Percentiles rank a stretch among this genome's conserved stretches.
Conservation (phyloP, 2,113 vertebrate species). For the Nipponia nippon region DNA sequence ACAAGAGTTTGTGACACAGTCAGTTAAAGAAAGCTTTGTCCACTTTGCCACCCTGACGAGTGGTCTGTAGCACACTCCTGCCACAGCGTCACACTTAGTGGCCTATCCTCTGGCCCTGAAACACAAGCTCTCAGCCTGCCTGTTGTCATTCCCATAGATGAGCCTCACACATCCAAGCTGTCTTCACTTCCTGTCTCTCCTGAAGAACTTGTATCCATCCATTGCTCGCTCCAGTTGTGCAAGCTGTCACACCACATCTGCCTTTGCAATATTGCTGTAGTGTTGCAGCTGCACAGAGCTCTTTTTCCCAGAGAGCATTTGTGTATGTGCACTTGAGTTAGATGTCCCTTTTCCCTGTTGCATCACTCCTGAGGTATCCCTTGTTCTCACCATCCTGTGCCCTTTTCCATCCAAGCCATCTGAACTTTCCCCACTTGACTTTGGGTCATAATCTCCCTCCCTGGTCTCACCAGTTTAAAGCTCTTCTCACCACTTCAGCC, state of each 20-base stretch:
- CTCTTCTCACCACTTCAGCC: background rate
- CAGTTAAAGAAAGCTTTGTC: background rate
- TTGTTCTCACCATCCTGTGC: background rate
- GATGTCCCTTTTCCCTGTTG: background rate
- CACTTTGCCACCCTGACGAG: background rate
- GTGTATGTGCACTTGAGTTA: background rate
- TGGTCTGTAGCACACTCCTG: background rate
- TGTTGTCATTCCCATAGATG: background rate
- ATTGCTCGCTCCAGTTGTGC: fast-evolving
- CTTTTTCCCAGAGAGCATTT: background rate
- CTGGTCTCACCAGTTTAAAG: background rate
- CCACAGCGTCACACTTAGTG: background rate
- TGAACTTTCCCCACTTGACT: background rate
- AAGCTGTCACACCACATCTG: background rate
- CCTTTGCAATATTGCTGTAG: too few relatives aligned
- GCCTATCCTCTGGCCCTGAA: too few relatives aligned
- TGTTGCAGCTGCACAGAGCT: background rate
- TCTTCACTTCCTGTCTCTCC: background rate
- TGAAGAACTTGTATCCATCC: background rate
- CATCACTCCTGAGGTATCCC: background rate
- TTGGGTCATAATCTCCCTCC: background rate
- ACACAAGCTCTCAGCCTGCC: too few relatives aligned
- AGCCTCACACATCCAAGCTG: background rate
- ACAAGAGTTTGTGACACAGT: background rate
- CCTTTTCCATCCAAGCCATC: background rate